These are phyloP conservation scores for Pammene fasciana DNA, from an alignment of 2,888 invertebrate genomes.

Conservation along the genomic window DNA sequence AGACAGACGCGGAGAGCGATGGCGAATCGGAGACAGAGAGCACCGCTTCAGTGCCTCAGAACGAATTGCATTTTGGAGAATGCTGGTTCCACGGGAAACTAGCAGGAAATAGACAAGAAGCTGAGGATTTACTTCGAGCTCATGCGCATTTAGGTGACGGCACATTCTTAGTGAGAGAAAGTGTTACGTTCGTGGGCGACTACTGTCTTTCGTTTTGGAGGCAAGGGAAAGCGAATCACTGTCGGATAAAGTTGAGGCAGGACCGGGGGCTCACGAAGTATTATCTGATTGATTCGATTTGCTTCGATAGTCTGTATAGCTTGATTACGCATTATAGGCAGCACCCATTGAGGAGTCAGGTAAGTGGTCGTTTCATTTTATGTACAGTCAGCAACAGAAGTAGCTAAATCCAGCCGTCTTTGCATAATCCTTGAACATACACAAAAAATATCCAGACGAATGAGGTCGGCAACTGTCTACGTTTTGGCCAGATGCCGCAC, in stretches of 20 bases:
- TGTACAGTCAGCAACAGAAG: no score
- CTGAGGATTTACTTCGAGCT: slow-evolving; percentile 88
- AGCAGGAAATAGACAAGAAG: slow-evolving; percentile 90
- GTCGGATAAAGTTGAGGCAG: slow-evolving; percentile 94
- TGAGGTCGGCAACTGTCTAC: no score
- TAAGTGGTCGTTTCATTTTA: slow-evolving; percentile 53
- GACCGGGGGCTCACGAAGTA: slow-evolving; percentile 95
- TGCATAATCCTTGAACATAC: no score
- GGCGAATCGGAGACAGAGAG: slow-evolving; percentile 83
- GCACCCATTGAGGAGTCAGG: slow-evolving; percentile 92
- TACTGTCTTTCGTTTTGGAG: slow-evolving; percentile 98
- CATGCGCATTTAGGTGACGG: slow-evolving; percentile 95
- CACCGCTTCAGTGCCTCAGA: slow-evolving; percentile 88
- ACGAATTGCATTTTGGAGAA: slow-evolving; percentile 95
- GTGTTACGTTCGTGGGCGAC: slow-evolving; percentile 98
- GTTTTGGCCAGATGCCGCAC: no score
- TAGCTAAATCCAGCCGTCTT: no score
- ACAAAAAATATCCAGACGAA: no score
- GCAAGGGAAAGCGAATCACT: slow-evolving; percentile 94
- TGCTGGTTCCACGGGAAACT: slow-evolving; percentile 97
- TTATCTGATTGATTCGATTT: slow-evolving; percentile 93
- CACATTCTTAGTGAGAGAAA: slow-evolving; percentile 95
- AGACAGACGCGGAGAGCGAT: slow-evolving; percentile 84
- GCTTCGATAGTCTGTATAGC: slow-evolving; percentile 96
- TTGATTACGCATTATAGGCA: slow-evolving; percentile 95